A percentile compares a stretch with the other conserved stretches of the same genome.
These are phyloP conservation scores for Phengaris arion DNA, from an alignment of 2,888 invertebrate genomes.

Conservation along the genomic window DNA sequence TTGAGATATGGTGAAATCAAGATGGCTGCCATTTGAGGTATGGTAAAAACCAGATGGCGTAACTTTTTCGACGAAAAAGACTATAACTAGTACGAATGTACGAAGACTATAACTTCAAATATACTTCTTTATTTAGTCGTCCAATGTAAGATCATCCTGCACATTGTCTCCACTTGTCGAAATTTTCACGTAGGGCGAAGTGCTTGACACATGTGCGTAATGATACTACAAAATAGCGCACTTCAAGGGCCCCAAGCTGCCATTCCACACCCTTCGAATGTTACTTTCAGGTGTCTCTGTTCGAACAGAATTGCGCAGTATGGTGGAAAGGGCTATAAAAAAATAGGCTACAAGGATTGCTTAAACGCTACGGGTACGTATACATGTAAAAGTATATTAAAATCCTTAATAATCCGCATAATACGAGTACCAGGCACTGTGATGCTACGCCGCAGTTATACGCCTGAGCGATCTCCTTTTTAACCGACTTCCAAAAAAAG, in stretches of 20 bases:
- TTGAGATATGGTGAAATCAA: too few relatives aligned
- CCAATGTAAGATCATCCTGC: background rate
- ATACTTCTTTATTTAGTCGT: background rate
- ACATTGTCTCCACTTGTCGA: conserved; percentile 37
- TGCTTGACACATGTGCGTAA: conserved; percentile 65
- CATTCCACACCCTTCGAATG: conserved; percentile 50
- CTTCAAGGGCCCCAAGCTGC: conserved; percentile 52
- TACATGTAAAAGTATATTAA: too few relatives aligned
- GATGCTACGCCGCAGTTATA: too few relatives aligned
- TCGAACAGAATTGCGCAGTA: background rate
- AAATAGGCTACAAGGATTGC: background rate
- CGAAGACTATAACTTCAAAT: background rate
- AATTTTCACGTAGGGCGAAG: conserved; percentile 44
- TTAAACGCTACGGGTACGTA: background rate
- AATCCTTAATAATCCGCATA: too few relatives aligned
- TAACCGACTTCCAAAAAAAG: too few relatives aligned
- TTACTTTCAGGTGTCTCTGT: conserved; percentile 71
- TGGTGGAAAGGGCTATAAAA: conserved; percentile 1
- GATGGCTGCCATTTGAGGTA: too few relatives aligned
- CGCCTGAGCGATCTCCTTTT: too few relatives aligned
- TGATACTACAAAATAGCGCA: conserved; percentile 63
- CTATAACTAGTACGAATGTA: background rate
- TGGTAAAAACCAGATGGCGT: too few relatives aligned
- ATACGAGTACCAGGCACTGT: too few relatives aligned
- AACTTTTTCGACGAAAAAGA: too few relatives aligned